These are phyloP conservation scores for Hippocampus barbouri DNA, from an alignment of 2,113 vertebrate species.

Conservation along the genomic window DNA sequence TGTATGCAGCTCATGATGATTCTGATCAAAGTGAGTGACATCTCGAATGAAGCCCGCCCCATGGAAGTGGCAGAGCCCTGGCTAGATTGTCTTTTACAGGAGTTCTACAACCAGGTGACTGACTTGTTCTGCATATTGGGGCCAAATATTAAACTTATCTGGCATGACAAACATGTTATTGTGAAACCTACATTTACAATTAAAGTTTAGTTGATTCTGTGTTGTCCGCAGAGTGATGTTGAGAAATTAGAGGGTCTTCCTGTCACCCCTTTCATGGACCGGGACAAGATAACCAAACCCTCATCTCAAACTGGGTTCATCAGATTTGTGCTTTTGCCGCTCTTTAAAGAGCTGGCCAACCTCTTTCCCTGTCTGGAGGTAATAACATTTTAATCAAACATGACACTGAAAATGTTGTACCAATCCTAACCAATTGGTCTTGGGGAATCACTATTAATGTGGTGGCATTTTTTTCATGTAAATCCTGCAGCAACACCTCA, in stretches of 20 bases:
- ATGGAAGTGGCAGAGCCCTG: slow-evolving; percentile 79
- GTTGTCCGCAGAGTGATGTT: slow-evolving; percentile 69
- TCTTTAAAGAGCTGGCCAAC: slow-evolving; percentile 75
- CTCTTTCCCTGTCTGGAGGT: slow-evolving; percentile 78
- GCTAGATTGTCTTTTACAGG: slow-evolving; percentile 78
- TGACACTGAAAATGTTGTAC: not conserved
- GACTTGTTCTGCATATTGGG: not conserved
- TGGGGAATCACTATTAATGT: not conserved
- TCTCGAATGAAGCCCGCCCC: slow-evolving; percentile 76
- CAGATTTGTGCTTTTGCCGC: slow-evolving; percentile 74
- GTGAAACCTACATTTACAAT: not conserved
- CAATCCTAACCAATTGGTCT: not conserved
- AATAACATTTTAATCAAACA: not conserved
- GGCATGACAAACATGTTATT: not conserved
- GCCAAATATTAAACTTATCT: not conserved
- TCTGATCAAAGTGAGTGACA: slow-evolving; percentile 79
- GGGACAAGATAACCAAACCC: slow-evolving; percentile 77
- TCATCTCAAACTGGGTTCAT: slow-evolving; percentile 79
- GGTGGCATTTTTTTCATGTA: not conserved
- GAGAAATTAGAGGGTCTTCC: slow-evolving; percentile 79
- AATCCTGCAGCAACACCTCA: slow-evolving; percentile 71
- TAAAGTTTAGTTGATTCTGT: not conserved
- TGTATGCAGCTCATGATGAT: slow-evolving; percentile 72
- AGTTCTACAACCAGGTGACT: slow-evolving; percentile 79
- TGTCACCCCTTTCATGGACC: slow-evolving; percentile 78